A percentile compares a stretch with the other conserved stretches of the same genome.
phyloP scores from a whole-genome alignment of 2,113 vertebrate species.

The Engystomops pustulosus region DNA sequence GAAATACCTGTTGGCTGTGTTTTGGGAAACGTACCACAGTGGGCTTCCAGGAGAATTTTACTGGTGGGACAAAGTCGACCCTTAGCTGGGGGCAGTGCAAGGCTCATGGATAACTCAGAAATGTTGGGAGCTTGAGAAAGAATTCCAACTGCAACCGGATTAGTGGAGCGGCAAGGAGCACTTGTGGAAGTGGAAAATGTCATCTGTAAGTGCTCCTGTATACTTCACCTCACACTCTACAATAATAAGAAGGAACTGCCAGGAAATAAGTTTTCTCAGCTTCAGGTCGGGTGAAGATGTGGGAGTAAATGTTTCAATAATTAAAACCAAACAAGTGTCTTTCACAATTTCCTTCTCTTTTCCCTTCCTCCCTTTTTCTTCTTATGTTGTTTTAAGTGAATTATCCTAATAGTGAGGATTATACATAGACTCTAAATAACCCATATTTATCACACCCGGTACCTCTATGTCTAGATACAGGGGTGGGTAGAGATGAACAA shows the following conservation, averaged over 20 bases:
- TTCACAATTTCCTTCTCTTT: background rate
- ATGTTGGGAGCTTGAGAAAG: too few species aligned
- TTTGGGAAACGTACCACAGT: too few species aligned
- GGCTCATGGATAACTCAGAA: too few species aligned
- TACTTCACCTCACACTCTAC: background rate
- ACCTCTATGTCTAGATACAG: background rate
- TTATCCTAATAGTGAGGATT: background rate
- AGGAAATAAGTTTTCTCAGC: background rate
- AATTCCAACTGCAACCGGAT: too few species aligned
- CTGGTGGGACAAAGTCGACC: too few species aligned
- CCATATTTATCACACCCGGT: background rate
- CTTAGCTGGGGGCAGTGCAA: too few species aligned
- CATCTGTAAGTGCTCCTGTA: background rate
- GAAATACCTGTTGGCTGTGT: too few species aligned
- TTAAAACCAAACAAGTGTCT: background rate
- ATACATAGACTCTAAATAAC: background rate
- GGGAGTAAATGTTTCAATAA: constrained; percentile 1
- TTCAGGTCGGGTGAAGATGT: background rate
- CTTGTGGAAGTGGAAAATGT: too few species aligned
- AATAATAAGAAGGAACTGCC: background rate
- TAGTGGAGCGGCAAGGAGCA: too few species aligned
- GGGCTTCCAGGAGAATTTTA: too few species aligned
- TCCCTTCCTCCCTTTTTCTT: background rate
- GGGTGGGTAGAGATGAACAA: background rate
- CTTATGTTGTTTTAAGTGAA: background rate